Base-by-base conservation (phyloP, 2,113 vertebrate species). In the Saguinus imperator region DNA sequence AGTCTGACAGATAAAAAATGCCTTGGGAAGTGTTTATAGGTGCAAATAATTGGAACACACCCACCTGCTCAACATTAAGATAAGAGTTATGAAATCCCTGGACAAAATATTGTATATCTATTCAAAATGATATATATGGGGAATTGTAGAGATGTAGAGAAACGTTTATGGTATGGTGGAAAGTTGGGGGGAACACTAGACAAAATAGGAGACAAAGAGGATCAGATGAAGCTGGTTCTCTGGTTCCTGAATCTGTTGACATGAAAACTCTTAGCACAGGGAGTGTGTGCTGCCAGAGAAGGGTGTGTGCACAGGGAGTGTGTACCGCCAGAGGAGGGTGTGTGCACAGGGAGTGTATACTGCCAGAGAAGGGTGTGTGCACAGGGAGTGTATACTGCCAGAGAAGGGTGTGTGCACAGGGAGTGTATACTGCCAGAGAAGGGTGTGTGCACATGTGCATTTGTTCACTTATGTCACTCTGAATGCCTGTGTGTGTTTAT, bases 241-340 rank as follows among this genome's bases (percentile, higher is more conserved):
- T 43, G 11, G 61, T 8, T 40, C 43, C 32, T 1, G 8, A 83
- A 5, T 5, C 10, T 66, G 11, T 40, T 75, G 37, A 68, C 4
- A 1, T 8, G 43, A 25, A 83, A 48, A 21, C 5, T 35, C 6
- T 48, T 9, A 37, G 12, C 40, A 37, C 11, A 72, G 40, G 2
- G 4, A 29, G 14, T 7, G 70, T 58, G 18, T 6, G 3, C 57
- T 35, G 4, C 8, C 17, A 3, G 48, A 27, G 6, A 0, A 3
- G 27, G 32, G 16, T 2, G 8, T 35, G 58, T 35, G 13, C 50
- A 50, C 48, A 50, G 12, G 48, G 48, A 13, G 48, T 48, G 48
- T 48, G 48, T 48, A 11, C 48, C 1, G 2, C 48, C 48, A 48
- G 37, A 27, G 8, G 0, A 4, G 21, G 25, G 20, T 2, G 9